These are phyloP conservation scores for Brachyhypopomus occidentalis DNA, from an alignment of 2,113 vertebrate species.

Conservation along the genomic window DNA sequence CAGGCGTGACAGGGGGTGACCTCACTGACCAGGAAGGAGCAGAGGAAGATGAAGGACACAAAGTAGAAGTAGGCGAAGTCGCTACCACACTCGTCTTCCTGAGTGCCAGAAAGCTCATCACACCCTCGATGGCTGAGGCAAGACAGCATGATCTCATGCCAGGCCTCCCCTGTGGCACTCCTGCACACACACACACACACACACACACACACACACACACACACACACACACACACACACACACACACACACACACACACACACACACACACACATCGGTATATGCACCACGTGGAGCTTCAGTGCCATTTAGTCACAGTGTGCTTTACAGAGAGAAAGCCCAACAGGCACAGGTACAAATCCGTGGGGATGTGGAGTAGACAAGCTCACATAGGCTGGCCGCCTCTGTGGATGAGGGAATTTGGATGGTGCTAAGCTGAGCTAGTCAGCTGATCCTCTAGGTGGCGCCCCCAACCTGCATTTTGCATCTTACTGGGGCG, in stretches of 20 bases:
- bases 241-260: neutral
- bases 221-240: conserved; percentile 9
- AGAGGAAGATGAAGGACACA: conserved; percentile 97
- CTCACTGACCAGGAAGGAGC: conserved; percentile 93
- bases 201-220: neutral
- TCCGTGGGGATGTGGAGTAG: neutral
- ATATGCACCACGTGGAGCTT: neutral
- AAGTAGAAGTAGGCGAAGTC: conserved; percentile 98
- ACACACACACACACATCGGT: neutral
- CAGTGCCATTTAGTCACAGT: neutral
- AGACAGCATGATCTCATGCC: conserved; percentile 97
- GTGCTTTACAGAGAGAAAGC: neutral
- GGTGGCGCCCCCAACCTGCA: conserved; percentile 13
- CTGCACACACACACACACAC: conserved; percentile 63
- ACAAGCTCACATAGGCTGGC: neutral
- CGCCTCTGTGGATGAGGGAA: neutral
- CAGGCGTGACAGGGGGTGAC: neutral
- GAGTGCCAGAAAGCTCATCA: conserved; percentile 75
- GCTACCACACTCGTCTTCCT: conserved; percentile 86
- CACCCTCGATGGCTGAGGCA: conserved; percentile 85
- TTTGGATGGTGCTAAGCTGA: neutral
- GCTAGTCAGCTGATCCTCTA: conserved; percentile 18
- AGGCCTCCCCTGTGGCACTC: conserved; percentile 93
- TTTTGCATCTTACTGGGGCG: neutral
- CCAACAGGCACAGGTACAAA: neutral